Evolutionary conservation across 1,140 invertebrate species (phyloP), one percentile per base, ranked within the genome.

Genomic region (Drosophila funebris): DNA sequence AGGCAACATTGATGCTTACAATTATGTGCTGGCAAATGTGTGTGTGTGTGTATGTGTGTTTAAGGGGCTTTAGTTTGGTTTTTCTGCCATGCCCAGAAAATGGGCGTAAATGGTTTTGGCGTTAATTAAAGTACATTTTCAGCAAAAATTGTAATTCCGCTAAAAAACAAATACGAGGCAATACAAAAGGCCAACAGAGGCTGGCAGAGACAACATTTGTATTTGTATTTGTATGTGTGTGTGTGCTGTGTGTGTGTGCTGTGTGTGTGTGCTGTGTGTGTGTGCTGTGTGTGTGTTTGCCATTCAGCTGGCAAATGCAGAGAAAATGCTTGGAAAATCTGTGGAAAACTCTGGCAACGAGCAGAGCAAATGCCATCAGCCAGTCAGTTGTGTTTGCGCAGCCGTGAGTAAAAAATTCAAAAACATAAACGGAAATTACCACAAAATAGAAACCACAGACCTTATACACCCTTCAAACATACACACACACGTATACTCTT

Each of bases 361-460:
- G 37, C 64, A 73, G 43, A 20, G 48, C 14, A 52, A 33, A 62
- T 62, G 29, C 70, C 79, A 70, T 88, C 75, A 52, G 27, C 8
- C 27, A 52, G 48, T 76, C 75, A 68, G 78, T 87, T 87, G 83
- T 87, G 82, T 87, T 87, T 87, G 82, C 78, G 82, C 82, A 85
- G 83, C 73, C 75, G 82, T 88, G 83, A 82, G 83, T 87, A 88
- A 88, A 88, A 88, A 88, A 88, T 88, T 88, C 83, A 88, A 88
- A 88, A 88, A 88, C 83, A 88, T 88, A 88, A 88, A 88, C 83
- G 83, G 83, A 88, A 88, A 88, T 88, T 88, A 88, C 83, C 83
- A 83, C 83, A 88, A 88, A 87, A 87, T 87, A 87, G 78, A 85
- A 85, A 82, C 82, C 82, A 79, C 82, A 87, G 79, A 78, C 66